Base-by-base conservation (phyloP, 1,140 invertebrate species). In the Drosophila pruinosa region DNA sequence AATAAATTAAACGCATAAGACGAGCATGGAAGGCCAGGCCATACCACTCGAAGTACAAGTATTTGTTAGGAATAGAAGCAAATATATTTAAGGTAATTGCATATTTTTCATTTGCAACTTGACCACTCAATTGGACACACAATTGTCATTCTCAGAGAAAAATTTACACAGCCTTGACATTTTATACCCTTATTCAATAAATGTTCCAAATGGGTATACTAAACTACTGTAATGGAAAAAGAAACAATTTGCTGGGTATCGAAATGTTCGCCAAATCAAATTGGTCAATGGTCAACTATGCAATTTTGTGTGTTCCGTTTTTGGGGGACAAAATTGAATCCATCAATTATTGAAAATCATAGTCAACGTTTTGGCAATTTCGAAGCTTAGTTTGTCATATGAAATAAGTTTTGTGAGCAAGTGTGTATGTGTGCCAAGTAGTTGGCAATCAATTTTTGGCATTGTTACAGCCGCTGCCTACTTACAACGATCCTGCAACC, bases 381-480 rank as follows among this genome's bases (percentile, higher is more conserved):
- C 17, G 17, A 14, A 36, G 34, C 31, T 22, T 47, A 63, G 67
- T 64, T 53, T 38, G 21, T 31, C 67, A 64, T 63, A 47, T 64
- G 59, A 50, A 70, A 54, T 26, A 69, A 43, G 34, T 61, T 48
- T 59, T 67, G 21, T 43, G 19, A 24, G 39, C 21, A 48, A 31
- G 36, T 31, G 28, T 36, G 50, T 43, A 58, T 62, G 38, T 82
- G 57, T 75, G 75, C 61, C 71, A 83, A 83, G 79, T 79, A 83
- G 80, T 75, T 86, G 82, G 74, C 82, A 86, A 85, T 86, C 82
- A 88, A 75, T 82, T 86, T 81, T 88, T 70, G 78, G 78, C 59
- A 71, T 86, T 65, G 78, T 81, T 69, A 69, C 53, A 39, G 26
- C 26, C 36, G 17, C 62, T 45, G 57, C 53, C 47, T 64, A 75